Evolutionary conservation across 2,113 vertebrate species (phyloP).

Genomic region (Cavia porcellus): DNA sequence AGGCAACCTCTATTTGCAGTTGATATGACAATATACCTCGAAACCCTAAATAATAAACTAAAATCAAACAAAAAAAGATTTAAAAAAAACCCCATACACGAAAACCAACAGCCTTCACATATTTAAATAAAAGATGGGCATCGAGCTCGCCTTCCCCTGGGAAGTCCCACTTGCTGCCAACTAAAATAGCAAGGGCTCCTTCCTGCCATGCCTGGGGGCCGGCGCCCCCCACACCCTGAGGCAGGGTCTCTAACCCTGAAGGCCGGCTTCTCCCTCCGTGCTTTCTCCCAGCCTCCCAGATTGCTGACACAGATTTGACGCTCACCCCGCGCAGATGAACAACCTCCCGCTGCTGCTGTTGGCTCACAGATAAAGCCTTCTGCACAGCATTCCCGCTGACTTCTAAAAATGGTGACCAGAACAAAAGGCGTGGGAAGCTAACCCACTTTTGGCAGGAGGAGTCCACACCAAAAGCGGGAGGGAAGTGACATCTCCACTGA

Average conservation of each 20-base stretch:
- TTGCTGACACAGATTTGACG: not conserved
- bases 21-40: not conserved
- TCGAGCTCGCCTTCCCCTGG: accelerated
- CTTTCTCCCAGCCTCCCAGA: not conserved
- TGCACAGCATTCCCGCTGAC: not conserved
- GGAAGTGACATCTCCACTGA: not conserved
- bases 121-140: not conserved
- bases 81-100: not conserved
- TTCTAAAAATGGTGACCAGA: constrained; percentile 28
- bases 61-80: constrained; percentile 30
- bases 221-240: not conserved
- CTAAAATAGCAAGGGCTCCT: not conserved
- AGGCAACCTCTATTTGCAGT: not conserved
- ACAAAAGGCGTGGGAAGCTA: not conserved
- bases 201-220: not conserved
- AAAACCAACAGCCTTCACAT: not conserved
- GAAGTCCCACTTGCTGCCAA: not conserved
- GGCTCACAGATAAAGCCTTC: constrained; percentile 9
- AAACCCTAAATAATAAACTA: constrained; percentile 44
- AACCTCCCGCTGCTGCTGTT: not conserved
- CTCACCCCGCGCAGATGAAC: not conserved
- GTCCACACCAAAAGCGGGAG: not conserved
- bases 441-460: not conserved
- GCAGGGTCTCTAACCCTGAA: not conserved
- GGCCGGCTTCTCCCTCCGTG: not conserved